These are phyloP conservation scores for Autographa pulchrina DNA, from an alignment of 2,888 invertebrate species.

Conservation along the genomic window DNA sequence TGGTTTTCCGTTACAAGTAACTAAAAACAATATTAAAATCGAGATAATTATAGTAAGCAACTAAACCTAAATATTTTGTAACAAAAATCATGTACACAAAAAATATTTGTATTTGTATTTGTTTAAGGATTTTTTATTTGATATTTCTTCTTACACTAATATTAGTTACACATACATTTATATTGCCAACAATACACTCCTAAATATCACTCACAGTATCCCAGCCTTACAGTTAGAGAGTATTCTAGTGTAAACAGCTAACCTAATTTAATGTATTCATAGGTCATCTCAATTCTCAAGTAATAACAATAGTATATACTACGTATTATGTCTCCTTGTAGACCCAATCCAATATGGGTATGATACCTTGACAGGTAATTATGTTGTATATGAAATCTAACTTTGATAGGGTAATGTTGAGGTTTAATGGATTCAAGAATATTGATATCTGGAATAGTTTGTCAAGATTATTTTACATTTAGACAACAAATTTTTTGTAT, in stretches of 20 bases:
- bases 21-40: too few relatives aligned
- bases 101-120: too few relatives aligned
- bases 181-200: background rate
- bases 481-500: too few relatives aligned
- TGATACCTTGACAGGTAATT: slow-evolving; percentile 31
- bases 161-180: too few relatives aligned
- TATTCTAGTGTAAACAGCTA: slow-evolving; percentile 38
- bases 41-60: too few relatives aligned
- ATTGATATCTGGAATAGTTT: background rate
- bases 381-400: slow-evolving; percentile 16
- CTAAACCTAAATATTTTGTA: too few relatives aligned
- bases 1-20: too few relatives aligned
- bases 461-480: background rate
- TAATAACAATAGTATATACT: slow-evolving; percentile 29
- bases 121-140: too few relatives aligned
- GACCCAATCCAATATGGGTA: slow-evolving; percentile 29
- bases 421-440: background rate
- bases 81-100: background rate
- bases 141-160: too few relatives aligned
- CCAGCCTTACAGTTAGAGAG: background rate
- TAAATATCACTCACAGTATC: background rate
- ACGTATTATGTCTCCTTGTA: slow-evolving; percentile 15
- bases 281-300: slow-evolving; percentile 50
- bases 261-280: slow-evolving; percentile 61
- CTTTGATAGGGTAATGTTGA: background rate